Conservation (phyloP, 2,113 vertebrate species). For the Protobothrops flavoviridis region DNA sequence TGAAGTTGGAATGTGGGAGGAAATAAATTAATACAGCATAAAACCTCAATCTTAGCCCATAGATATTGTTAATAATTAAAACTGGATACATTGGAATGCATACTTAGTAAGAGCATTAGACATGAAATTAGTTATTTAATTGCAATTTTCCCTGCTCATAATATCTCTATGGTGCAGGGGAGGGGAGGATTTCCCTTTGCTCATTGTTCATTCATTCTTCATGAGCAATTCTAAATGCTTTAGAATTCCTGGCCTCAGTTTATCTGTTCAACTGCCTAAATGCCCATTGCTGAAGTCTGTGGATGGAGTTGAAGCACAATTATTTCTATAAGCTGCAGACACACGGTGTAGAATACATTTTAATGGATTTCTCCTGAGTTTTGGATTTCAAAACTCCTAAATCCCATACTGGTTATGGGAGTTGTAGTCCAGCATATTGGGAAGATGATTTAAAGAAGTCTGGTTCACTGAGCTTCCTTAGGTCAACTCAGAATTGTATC, state of each 20-base stretch:
- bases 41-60: neutral
- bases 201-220: constrained; percentile 35
- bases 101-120: constrained; percentile 39
- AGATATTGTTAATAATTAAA: constrained; percentile 42
- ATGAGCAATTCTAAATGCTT: constrained; percentile 1
- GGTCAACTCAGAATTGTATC: neutral
- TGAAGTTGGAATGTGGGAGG: constrained; percentile 1
- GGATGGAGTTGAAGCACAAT: neutral
- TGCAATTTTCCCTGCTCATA: constrained; percentile 32
- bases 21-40: constrained; percentile 27
- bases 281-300: neutral
- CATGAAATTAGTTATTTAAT: constrained; percentile 48
- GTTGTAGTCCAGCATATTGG: neutral
- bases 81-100: constrained; percentile 3
- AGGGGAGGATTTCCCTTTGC: constrained; percentile 18
- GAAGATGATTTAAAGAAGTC: neutral
- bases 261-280: neutral
- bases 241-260: neutral
- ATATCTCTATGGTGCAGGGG: constrained; percentile 15
- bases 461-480: neutral
- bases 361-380: neutral
- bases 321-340: neutral
- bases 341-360: neutral
- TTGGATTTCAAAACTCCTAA: neutral
- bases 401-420: neutral